These are phyloP conservation scores for Nothobranchius furzeri DNA, from an alignment of 2,113 vertebrate species.

Conservation along the genomic window DNA sequence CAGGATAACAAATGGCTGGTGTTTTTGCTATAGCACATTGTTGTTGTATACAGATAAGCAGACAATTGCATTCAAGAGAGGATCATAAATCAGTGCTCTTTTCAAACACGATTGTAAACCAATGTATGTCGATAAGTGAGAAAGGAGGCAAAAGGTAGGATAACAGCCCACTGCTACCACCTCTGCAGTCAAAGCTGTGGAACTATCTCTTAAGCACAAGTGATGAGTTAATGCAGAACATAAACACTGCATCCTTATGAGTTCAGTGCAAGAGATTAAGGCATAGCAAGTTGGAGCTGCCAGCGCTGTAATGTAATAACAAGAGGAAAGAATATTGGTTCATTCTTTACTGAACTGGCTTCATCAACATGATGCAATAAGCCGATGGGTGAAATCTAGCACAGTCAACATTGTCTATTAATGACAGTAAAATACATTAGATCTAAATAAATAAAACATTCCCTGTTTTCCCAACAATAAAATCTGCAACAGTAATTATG, in stretches of 20 bases:
- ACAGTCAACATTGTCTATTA: not conserved
- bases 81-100: not conserved
- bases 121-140: constrained; percentile 1
- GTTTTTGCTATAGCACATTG: constrained; percentile 6
- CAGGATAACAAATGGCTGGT: constrained; percentile 43
- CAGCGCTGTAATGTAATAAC: constrained; percentile 11
- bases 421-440: constrained; percentile 1
- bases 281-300: not conserved
- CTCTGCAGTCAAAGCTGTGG: not conserved
- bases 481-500: constrained; percentile 10
- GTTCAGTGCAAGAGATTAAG: not conserved
- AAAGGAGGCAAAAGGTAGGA: not conserved
- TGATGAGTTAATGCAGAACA: not conserved
- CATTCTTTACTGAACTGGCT: not conserved
- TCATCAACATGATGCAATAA: constrained; percentile 8
- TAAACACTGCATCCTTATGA: constrained; percentile 13
- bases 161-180: not conserved
- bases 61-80: constrained; percentile 1
- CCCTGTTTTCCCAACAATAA: constrained; percentile 26
- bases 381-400: not conserved
- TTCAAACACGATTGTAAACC: not conserved
- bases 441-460: constrained; percentile 1
- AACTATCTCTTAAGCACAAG: not conserved
- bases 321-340: constrained; percentile 2
- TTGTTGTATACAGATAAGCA: constrained; percentile 3